These are phyloP conservation scores for Ardeotis arabs DNA, from an alignment of 2,113 vertebrate species.

Conservation along the genomic window DNA sequence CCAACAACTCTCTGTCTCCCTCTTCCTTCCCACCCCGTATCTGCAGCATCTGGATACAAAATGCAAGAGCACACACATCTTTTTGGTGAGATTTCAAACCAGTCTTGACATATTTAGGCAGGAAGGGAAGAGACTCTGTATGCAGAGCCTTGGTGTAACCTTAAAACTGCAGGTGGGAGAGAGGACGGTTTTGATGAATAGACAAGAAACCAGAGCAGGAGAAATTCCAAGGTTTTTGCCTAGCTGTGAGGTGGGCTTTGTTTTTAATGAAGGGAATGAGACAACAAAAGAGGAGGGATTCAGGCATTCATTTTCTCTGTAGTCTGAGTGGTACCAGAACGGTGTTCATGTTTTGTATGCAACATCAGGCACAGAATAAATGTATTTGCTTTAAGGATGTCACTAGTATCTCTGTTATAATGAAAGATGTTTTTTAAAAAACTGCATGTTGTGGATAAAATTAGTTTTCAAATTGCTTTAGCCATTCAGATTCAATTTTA, in stretches of 20 bases:
- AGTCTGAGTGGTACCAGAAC: not conserved
- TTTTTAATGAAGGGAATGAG: not conserved
- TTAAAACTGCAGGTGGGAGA: not conserved
- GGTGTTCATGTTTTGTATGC: not conserved
- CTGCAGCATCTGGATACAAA: not conserved
- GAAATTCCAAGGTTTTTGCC: not conserved
- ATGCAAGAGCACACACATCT: accelerated
- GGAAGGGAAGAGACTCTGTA: not conserved
- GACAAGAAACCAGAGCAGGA: not conserved
- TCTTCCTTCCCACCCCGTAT: not conserved
- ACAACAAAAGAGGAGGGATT: not conserved
- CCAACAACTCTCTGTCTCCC: not conserved
- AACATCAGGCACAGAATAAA: not conserved
- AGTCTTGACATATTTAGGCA: not conserved
- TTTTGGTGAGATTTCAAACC: not conserved
- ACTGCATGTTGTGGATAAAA: not conserved
- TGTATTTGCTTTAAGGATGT: not conserved
- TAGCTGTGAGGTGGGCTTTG: not conserved
- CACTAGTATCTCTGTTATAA: not conserved
- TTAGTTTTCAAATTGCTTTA: conserved; percentile 30
- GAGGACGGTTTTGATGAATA: not conserved
- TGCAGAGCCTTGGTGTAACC: not conserved
- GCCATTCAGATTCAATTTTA: conserved; percentile 33
- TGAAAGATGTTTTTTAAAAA: not conserved
- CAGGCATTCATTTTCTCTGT: not conserved